Base-by-base conservation (phyloP, 1,140 invertebrate species). In the Triops cancriformis region DNA sequence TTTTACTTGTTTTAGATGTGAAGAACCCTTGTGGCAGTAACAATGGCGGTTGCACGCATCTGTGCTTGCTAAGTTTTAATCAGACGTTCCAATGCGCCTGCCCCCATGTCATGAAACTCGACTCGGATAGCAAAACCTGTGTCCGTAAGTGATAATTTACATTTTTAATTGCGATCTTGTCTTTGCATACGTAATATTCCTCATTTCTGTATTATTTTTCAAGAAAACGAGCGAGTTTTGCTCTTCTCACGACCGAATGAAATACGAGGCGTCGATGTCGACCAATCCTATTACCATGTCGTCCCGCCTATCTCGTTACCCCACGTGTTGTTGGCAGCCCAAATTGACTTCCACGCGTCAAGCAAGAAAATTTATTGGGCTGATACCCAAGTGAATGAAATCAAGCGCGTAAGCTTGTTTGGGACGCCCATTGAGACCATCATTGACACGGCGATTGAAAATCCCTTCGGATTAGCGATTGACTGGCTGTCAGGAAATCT, bases 191-290 rank as follows among this genome's bases (percentile, higher is more conserved):
- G n/a, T n/a, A n/a, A n/a, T n/a, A n/a, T n/a, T n/a, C n/a, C n/a
- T n/a, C n/a, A n/a, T n/a, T n/a, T 27, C 78, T 64, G 72, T 79
- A 78, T 80, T 80, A 80, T 80, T 73, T 81, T 82, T 85, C 31
- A 83, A 92, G 90, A 87, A 45, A 92, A 94, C 83, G 91, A 94
- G 81, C 88, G 89, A 79, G 89, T 94, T 43, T 83, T 96, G 73
- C 85, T 95, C 77, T 91, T 93, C 81, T 90, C 90, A 12, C 87
- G 90, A 79, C 84, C 86, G 26, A 91, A 91, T 82, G 93, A 94
- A 85, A 93, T 96, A 79, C 88, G 93, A 73, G 94, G 94, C 14
- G 91, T 96, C 43, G 92, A 94, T 83, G 83, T 94, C 41, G 86
- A 89, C 72, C 88, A 90, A 82, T 90, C 91, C 1, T 89, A 90